phyloP scores from a whole-genome alignment of 2,797 vertebrate species.

The Dipus sagitta region DNA sequence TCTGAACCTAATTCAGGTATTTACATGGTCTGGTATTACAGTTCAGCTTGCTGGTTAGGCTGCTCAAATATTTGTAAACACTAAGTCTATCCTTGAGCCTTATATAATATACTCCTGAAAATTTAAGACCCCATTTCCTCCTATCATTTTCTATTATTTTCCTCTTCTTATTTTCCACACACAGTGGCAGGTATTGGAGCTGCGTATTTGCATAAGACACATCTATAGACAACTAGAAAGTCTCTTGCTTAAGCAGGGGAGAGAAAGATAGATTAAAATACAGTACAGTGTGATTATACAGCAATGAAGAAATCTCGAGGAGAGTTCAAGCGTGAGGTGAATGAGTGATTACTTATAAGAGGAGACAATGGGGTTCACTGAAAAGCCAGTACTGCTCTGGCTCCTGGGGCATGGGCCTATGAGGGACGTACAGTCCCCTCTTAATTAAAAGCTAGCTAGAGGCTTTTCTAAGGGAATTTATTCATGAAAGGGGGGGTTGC shows the following conservation, averaged over 20 bases:
- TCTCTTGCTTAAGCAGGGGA: constrained; percentile 1
- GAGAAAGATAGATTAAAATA: constrained; percentile 1
- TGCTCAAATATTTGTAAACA: constrained; percentile 30
- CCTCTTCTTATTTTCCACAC: background rate
- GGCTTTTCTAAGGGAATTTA: background rate
- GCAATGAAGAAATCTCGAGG: background rate
- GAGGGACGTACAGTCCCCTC: background rate
- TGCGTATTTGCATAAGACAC: background rate
- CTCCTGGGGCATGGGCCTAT: background rate
- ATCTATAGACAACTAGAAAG: background rate
- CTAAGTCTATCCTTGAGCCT: background rate
- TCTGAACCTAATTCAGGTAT: background rate
- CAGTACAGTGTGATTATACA: background rate
- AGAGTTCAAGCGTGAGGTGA: background rate
- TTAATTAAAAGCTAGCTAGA: constrained; percentile 9
- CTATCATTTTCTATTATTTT: background rate
- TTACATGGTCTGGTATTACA: constrained; percentile 1
- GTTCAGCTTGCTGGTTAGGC: constrained; percentile 4
- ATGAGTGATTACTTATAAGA: background rate
- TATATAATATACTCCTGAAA: background rate
- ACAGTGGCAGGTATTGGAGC: background rate
- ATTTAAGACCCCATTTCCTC: background rate
- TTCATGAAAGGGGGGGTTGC: background rate
- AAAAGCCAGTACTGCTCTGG: background rate
- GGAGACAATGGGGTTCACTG: background rate